These are phyloP conservation scores for Falco columbarius DNA, from an alignment of 2,797 vertebrate species.

Conservation along the genomic window DNA sequence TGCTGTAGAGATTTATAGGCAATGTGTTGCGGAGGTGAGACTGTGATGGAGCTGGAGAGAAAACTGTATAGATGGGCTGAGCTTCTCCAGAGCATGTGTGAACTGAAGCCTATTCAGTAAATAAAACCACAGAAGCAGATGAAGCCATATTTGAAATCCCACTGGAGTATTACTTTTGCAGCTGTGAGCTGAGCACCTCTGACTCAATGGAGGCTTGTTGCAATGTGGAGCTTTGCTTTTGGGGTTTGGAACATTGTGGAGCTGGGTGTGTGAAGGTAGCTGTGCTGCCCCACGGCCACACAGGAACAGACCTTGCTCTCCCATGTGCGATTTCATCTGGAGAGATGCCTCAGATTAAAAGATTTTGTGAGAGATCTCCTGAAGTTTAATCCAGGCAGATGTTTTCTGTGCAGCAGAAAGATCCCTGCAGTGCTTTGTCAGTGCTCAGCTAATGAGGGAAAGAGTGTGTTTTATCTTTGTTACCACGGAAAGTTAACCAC, in stretches of 20 bases:
- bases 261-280: not conserved
- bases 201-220: not conserved
- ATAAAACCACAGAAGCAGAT: not conserved
- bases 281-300: not conserved
- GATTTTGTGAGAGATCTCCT: not conserved
- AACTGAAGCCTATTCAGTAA: not conserved
- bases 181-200: accelerated
- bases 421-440: slow-evolving; percentile 52
- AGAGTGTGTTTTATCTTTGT: slow-evolving; percentile 62
- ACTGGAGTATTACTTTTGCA: not conserved
- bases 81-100: not conserved
- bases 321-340: not conserved
- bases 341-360: not conserved
- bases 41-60: not conserved
- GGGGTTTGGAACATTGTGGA: not conserved
- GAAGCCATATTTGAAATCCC: not conserved
- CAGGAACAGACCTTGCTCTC: not conserved
- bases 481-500: slow-evolving; percentile 60
- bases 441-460: slow-evolving; percentile 68
- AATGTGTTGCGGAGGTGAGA: not conserved
- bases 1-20: not conserved
- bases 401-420: slow-evolving; percentile 25
- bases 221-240: not conserved
- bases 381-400: slow-evolving; percentile 37
- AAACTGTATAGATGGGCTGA: not conserved